phyloP scores from a whole-genome alignment of 2,113 vertebrate genomes.

The Ursus arctos region DNA sequence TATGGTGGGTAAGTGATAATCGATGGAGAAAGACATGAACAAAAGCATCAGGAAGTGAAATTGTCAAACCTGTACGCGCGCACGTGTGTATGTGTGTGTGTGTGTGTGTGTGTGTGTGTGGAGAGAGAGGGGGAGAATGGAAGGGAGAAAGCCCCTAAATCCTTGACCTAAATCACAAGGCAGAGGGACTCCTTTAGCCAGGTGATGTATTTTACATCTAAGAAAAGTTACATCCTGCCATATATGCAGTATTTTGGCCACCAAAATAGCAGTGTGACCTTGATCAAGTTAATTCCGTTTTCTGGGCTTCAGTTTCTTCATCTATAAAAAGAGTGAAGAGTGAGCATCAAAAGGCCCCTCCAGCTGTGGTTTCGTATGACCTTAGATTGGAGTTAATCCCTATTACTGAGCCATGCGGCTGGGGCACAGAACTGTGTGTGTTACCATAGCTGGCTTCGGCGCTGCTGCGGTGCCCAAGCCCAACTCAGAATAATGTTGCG shows the following conservation, averaged over 20 bases:
- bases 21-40: background rate
- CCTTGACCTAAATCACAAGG: slow-evolving; percentile 44
- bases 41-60: slow-evolving; percentile 46
- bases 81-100: background rate
- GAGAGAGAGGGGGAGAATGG: background rate
- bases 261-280: background rate
- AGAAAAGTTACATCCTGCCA: background rate
- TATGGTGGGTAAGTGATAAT: background rate
- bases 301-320: background rate
- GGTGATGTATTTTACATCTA: slow-evolving; percentile 30
- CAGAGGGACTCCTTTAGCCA: background rate
- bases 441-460: background rate
- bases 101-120: background rate
- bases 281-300: slow-evolving; percentile 33
- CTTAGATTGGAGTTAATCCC: background rate
- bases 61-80: background rate
- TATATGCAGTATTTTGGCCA: background rate
- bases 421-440: background rate
- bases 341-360: background rate
- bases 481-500: background rate
- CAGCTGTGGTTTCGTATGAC: background rate
- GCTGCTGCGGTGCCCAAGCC: background rate
- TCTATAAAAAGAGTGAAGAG: background rate
- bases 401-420: background rate
- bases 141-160: background rate